Evolutionary conservation across 2,797 vertebrate genomes (phyloP).

Genomic region (Clarias platycephalus): DNA sequence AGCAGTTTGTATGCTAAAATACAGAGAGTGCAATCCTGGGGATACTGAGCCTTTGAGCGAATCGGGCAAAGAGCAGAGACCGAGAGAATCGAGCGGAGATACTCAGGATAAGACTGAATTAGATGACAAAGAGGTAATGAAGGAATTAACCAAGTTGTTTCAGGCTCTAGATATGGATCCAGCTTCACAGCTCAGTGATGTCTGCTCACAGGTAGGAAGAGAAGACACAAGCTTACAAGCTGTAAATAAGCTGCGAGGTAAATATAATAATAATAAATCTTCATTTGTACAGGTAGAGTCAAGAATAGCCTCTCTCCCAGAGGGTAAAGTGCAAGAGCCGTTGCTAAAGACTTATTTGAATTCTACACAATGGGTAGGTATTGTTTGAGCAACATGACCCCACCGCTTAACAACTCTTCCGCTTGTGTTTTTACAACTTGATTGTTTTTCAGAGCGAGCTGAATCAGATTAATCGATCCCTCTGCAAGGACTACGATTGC

Average conservation of each 20-base stretch:
- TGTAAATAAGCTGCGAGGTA: not conserved
- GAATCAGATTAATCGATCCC: slow-evolving; percentile 65
- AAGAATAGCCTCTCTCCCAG: slow-evolving; percentile 61
- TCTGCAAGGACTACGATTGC: slow-evolving; percentile 76
- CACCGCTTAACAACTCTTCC: not conserved
- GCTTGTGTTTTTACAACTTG: slow-evolving; percentile 20
- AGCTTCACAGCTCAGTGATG: slow-evolving; percentile 62
- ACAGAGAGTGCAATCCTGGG: slow-evolving; percentile 60
- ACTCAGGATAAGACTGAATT: slow-evolving; percentile 40
- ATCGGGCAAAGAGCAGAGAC: slow-evolving; percentile 66
- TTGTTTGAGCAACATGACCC: not conserved
- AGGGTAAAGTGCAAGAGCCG: slow-evolving; percentile 58
- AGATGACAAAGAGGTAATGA: slow-evolving; percentile 52
- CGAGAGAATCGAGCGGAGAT: slow-evolving; percentile 18
- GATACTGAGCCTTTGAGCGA: slow-evolving; percentile 41
- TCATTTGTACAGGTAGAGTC: slow-evolving; percentile 66
- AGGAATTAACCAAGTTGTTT: slow-evolving; percentile 69
- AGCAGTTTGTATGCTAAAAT: slow-evolving; percentile 67
- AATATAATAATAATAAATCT: not conserved
- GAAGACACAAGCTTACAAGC: not conserved
- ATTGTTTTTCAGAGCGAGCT: slow-evolving; percentile 54
- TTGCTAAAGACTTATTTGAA: slow-evolving; percentile 67
- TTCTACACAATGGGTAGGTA: slow-evolving; percentile 75
- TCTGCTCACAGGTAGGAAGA: slow-evolving; percentile 47
- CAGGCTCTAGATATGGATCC: slow-evolving; percentile 70